Evolutionary conservation across 2,113 vertebrate species (phyloP), one percentile per base, ranked within the genome.

Genomic region (Strix uralensis): DNA sequence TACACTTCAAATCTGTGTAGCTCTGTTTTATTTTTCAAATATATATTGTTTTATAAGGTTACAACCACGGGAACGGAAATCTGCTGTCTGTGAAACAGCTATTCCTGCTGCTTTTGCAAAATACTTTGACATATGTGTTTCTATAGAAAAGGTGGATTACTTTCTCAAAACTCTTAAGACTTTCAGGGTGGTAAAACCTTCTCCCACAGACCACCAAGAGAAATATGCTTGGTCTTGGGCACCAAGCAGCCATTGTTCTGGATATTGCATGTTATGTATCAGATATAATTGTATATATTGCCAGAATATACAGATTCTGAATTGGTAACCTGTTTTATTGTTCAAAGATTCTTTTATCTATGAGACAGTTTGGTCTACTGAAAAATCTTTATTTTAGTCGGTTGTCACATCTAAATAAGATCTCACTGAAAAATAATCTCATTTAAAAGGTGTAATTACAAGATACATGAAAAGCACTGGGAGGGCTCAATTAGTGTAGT

Each of bases 21-120:
- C 58, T 94, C 34, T 93, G 32, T 22, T 91, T 82, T 58, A 32
- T 83, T 94, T 95, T 78, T 90, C 36, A 83, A 54, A n/a, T n/a
- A 7, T 26, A 11, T 58, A 14, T 89, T 71, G 32, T 27, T 86
- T 91, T 86, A 47, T 78, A 78, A 49, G 9, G 38, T 81, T 91
- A 67, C 8, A 85, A 3, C 21, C 47, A 27, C 49, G 21, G 3
- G 7, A 87, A 63, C 0, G 0, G 40, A 84, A 95, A 44, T 74
- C 65, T 81, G 8, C 58, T 74, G 25, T 71, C 72, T 79, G 3
- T 9, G 4, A 81, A 81, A 62, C 29, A 55, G 13, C 34, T 58
- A 11, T 47, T 93, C 25, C 54, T 70, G 54, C 46, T 73, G 36
- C 71, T 85, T 94, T 90, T 73, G 58, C 46, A 49, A 92, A 80